phyloP scores from a whole-genome alignment of 2,888 invertebrate species.

The Tipula unca region DNA sequence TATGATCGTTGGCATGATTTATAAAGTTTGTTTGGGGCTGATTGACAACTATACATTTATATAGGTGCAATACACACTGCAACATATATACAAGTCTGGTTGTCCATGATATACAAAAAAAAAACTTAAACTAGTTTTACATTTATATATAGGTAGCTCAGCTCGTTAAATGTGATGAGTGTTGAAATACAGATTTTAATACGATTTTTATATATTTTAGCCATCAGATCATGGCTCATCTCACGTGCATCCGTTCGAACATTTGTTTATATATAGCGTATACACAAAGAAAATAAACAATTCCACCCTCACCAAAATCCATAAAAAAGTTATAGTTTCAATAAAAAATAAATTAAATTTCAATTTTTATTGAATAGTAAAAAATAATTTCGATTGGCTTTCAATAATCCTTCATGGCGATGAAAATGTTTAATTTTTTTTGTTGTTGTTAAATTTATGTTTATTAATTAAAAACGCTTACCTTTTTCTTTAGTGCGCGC shows the following conservation, averaged over 20 bases:
- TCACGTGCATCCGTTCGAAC: background rate
- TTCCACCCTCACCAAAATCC: background rate
- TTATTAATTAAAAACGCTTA: background rate
- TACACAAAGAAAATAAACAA: background rate
- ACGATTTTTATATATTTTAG: background rate
- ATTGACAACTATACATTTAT: background rate
- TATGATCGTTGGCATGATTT: background rate
- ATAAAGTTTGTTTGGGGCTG: background rate
- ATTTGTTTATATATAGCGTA: background rate
- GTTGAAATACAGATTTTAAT: background rate
- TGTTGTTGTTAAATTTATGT: background rate
- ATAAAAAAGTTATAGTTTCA: background rate
- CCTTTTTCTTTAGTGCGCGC: background rate
- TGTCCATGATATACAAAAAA: background rate
- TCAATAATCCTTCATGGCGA: slow-evolving; percentile 8
- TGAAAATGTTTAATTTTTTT: background rate
- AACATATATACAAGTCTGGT: background rate
- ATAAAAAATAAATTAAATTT: background rate
- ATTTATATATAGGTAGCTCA: background rate
- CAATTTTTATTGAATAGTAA: background rate
- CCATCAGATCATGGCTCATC: background rate
- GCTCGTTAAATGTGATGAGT: background rate
- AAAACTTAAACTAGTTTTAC: background rate
- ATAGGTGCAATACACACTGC: background rate
- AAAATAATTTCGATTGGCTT: background rate